These are phyloP conservation scores for Martes martes DNA, from an alignment of 2,113 vertebrate genomes.

Conservation along the genomic window DNA sequence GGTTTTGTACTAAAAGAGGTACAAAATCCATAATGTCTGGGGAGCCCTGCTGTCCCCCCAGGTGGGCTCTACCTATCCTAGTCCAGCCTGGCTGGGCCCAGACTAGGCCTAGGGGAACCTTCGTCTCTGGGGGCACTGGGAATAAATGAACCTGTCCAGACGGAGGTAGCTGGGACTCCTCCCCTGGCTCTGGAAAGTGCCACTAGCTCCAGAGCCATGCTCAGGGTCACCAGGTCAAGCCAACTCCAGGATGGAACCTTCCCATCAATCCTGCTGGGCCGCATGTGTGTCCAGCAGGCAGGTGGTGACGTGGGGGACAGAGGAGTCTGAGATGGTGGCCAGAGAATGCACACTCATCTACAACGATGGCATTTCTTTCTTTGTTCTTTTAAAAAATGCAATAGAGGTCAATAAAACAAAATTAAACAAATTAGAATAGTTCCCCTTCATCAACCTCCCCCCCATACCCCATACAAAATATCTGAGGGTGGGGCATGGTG, in stretches of 20 bases:
- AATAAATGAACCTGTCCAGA: not conserved
- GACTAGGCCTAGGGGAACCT: not conserved
- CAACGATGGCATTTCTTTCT: not conserved
- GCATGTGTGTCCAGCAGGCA: not conserved
- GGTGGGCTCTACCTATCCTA: not conserved
- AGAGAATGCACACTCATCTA: not conserved
- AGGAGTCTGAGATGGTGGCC: not conserved
- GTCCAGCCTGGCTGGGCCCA: not conserved
- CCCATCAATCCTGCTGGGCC: not conserved
- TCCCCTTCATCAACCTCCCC: no score
- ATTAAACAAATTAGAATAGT: not conserved
- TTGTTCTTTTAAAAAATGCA: not conserved
- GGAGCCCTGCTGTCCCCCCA: not conserved
- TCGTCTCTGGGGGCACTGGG: not conserved
- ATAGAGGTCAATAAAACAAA: conserved; percentile 1
- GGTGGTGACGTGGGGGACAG: not conserved
- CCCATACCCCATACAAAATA: not conserved
- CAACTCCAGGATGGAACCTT: not conserved
- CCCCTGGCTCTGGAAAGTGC: not conserved
- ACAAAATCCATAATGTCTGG: not conserved
- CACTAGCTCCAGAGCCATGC: not conserved
- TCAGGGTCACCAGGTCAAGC: not conserved
- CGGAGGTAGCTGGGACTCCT: not conserved
- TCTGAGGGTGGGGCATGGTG: not conserved
- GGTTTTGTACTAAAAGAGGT: not conserved